These are phyloP conservation scores for Amblyraja radiata DNA, from an alignment of 2,797 vertebrate species.

Conservation along the genomic window DNA sequence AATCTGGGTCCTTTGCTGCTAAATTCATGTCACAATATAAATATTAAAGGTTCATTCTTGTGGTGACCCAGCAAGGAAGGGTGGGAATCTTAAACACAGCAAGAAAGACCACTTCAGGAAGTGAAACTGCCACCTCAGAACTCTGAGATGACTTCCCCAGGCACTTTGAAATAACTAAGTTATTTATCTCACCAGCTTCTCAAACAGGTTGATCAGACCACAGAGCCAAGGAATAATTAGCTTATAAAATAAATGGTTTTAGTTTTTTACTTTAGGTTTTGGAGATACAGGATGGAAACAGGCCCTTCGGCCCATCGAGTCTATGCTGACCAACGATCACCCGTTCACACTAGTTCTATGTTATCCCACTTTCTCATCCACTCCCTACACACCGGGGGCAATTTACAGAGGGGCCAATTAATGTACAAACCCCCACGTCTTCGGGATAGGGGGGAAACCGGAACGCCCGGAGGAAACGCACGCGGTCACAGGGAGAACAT, in stretches of 20 bases:
- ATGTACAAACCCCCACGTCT: too few relatives aligned
- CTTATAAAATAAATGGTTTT: not conserved
- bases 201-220: not conserved
- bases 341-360: too few relatives aligned
- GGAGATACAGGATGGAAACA: not conserved
- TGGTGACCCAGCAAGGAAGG: not conserved
- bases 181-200: not conserved
- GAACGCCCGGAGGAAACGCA: too few relatives aligned
- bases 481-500: too few relatives aligned
- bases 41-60: not conserved
- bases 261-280: too few relatives aligned
- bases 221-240: conserved; percentile 1
- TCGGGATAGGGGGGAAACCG: too few relatives aligned
- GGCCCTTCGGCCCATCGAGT: not conserved
- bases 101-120: too few relatives aligned
- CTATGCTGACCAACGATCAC: too few relatives aligned
- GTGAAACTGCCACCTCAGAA: not conserved
- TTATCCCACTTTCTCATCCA: too few relatives aligned
- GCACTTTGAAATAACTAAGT: not conserved
- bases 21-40: not conserved
- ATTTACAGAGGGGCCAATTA: too few relatives aligned
- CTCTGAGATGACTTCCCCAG: not conserved
- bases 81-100: not conserved
- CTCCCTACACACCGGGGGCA: too few relatives aligned
- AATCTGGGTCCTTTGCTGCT: too few relatives aligned